A percentile compares a stretch with the other conserved stretches of the same genome.
Conservation (phyloP, 2,888 invertebrate genomes). For the Ectemnius continuus region DNA sequence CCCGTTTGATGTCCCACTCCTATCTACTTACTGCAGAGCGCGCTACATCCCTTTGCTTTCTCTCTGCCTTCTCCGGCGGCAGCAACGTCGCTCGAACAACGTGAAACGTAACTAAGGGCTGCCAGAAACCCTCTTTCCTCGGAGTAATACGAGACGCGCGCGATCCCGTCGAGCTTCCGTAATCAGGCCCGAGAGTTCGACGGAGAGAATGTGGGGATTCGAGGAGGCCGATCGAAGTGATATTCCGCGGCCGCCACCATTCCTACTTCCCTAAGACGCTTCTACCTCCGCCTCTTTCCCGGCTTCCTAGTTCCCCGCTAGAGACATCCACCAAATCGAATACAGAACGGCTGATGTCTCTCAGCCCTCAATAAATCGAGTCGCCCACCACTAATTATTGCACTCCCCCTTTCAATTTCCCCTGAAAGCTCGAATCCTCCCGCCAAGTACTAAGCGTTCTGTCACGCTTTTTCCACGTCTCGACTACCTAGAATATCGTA, state of each 20-base stretch:
- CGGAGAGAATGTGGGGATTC: constrained; percentile 32
- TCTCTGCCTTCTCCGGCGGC: too few relatives aligned
- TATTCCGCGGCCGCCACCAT: background rate
- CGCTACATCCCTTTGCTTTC: too few relatives aligned
- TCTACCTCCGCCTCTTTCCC: background rate
- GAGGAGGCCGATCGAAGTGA: constrained; percentile 14
- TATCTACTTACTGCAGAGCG: too few relatives aligned
- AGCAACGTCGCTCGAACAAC: background rate
- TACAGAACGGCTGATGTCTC: background rate
- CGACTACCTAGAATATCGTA: too few relatives aligned
- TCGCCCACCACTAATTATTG: too few relatives aligned
- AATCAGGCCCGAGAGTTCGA: constrained; percentile 30
- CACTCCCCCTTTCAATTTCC: too few relatives aligned
- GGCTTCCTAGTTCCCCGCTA: background rate
- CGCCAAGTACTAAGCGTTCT: too few relatives aligned
- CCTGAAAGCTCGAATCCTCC: too few relatives aligned
- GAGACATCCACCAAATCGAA: background rate
- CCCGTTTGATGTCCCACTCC: too few relatives aligned
- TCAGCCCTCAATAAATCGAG: background rate
- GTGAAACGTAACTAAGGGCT: constrained; percentile 10
- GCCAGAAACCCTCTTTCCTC: constrained; percentile 1
- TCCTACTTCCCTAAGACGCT: too few relatives aligned
- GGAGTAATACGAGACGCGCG: constrained; percentile 36
- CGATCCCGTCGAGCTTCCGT: constrained; percentile 43
- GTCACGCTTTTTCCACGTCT: too few relatives aligned